These are phyloP conservation scores for Hippocampus barbouri DNA, from an alignment of 2,113 vertebrate species.

Conservation along the genomic window DNA sequence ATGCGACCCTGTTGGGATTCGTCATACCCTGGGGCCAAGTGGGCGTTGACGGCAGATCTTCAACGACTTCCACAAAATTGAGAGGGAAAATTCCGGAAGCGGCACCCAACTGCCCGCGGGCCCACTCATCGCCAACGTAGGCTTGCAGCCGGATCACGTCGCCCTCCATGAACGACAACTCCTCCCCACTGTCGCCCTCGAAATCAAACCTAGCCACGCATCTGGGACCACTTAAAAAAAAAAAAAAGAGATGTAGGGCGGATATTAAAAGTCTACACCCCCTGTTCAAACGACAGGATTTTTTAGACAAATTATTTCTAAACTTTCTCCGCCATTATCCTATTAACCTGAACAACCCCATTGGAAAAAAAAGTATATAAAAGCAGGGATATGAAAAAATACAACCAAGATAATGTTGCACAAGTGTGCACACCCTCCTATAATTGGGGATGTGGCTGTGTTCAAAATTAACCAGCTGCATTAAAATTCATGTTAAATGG, in stretches of 20 bases:
- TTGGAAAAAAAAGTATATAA: too few species aligned
- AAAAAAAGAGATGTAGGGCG: not conserved
- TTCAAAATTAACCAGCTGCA: too few species aligned
- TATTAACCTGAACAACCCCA: too few species aligned
- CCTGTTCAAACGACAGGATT: not conserved
- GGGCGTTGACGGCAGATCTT: constrained; percentile 74
- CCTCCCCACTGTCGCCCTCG: constrained; percentile 83
- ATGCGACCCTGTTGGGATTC: constrained; percentile 23
- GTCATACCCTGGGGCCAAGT: constrained; percentile 29
- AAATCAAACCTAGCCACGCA: constrained; percentile 89
- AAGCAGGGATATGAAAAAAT: too few species aligned
- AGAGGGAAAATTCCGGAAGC: constrained; percentile 83
- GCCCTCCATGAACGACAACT: constrained; percentile 88
- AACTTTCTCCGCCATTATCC: too few species aligned
- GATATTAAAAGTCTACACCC: not conserved
- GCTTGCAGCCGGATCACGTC: constrained; percentile 84
- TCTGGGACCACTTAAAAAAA: constrained; percentile 75
- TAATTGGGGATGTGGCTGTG: too few species aligned
- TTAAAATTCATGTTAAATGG: too few species aligned
- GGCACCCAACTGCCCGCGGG: constrained; percentile 76
- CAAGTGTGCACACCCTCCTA: too few species aligned
- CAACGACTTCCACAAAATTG: constrained; percentile 86
- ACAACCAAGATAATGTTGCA: too few species aligned
- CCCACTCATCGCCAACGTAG: constrained; percentile 88
- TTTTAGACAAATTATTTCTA: too few species aligned